Base-by-base conservation (phyloP, 2,888 invertebrate genomes). In the Cetonia aurata region DNA sequence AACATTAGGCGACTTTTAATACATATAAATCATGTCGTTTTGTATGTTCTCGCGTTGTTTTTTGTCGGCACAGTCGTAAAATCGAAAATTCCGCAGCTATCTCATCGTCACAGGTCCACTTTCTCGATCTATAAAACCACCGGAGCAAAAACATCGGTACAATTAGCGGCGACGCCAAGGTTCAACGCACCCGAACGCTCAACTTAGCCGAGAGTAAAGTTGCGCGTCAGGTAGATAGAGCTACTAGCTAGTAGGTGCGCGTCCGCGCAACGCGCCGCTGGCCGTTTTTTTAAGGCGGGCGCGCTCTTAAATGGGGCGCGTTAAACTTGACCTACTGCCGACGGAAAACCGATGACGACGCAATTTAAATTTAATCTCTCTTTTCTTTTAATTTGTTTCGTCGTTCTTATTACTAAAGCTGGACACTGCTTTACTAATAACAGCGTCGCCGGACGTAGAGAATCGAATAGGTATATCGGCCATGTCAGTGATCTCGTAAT, bases 81-180 rank as follows among this genome's bases (percentile, higher is more conserved):
- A 37, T 37, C 55, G 55, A 65, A 62, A 65, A 37, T 37, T 41
- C 62, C 48, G 10, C 48, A 17, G 12, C 48, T 50, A 25, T 31
- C 31, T 1, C 48, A n/a, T n/a, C 12, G 15, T 25, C 13, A 50
- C n/a, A 37, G 25, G 25, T 65, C 62, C 41, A 65, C 62, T 65
- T 65, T 65, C 62, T 50, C 62, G 62, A 50, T 65, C 62, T 50
- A 65, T 65, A 65, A 65, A 65, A 65, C 52, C 50, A 31, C 50
- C 50, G 62, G 19, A 65, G 50, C 62, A 52, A 65, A 65, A 52
- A 65, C 50, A 65, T 65, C 62, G 37, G 62, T 12, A 65, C 62
- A 50, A 65, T 65, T 65, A 50, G 62, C 33, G 50, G 13, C 57
- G 42, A 42, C 42, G 42, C 17, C 48, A 65, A 37, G 48, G 62